Percentiles rank a stretch among this genome's conserved stretches.
These are phyloP conservation scores for Hippotragus niger DNA, from an alignment of 2,113 vertebrate genomes.

Conservation along the genomic window DNA sequence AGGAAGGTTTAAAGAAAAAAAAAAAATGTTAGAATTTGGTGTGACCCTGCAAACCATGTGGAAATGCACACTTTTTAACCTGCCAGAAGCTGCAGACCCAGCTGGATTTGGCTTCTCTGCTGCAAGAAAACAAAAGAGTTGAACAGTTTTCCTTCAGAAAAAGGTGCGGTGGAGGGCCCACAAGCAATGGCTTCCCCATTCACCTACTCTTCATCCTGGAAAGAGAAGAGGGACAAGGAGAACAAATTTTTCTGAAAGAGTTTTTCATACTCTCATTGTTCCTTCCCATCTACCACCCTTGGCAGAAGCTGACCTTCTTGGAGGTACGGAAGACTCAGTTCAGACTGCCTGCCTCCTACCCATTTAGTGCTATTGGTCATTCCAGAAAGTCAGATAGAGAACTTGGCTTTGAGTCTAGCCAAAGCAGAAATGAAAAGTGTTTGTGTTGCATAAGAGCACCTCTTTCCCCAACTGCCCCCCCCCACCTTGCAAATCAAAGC, in stretches of 20 bases:
- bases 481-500: background rate
- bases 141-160: background rate
- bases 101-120: background rate
- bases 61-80: background rate
- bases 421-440: background rate
- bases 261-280: background rate
- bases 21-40: background rate
- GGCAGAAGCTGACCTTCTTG: background rate
- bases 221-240: background rate
- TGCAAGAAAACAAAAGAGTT: background rate
- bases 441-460: background rate
- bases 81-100: background rate
- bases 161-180: background rate
- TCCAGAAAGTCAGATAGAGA: background rate
- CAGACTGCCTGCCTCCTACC: background rate
- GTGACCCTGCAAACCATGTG: background rate
- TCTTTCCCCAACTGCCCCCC: background rate
- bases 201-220: background rate
- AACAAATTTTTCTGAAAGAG: background rate
- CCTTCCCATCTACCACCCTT: background rate
- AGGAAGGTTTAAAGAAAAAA: background rate
- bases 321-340: background rate
- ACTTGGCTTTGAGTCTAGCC: background rate
- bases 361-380: background rate
- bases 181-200: background rate